These are phyloP conservation scores for Poecilia wingei DNA, from an alignment of 2,797 vertebrate genomes.

Conservation along the genomic window DNA sequence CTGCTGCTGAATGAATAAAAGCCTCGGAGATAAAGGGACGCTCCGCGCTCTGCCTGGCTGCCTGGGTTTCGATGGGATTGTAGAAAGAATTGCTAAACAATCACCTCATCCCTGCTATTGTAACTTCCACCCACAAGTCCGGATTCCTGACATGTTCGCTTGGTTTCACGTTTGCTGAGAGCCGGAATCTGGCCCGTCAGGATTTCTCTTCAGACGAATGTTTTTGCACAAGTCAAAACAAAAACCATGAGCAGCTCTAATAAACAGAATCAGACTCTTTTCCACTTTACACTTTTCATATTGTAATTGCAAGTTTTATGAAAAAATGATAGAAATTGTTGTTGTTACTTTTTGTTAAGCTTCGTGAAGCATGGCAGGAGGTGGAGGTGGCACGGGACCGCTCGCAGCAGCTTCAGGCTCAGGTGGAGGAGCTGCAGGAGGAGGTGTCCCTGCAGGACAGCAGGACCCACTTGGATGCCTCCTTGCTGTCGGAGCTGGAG, in stretches of 20 bases:
- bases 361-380: conserved; percentile 73
- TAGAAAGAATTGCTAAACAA: conserved; percentile 53
- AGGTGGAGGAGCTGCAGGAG: conserved; percentile 81
- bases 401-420: conserved; percentile 76
- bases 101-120: conserved; percentile 57
- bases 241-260: background rate
- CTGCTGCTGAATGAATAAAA: conserved; percentile 39
- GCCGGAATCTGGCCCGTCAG: conserved; percentile 72
- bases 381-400: conserved; percentile 61
- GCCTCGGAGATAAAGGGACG: conserved; percentile 45
- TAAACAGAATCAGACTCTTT: background rate
- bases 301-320: background rate
- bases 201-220: conserved; percentile 50
- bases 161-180: conserved; percentile 50
- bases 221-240: background rate
- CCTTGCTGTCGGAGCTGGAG: conserved; percentile 81
- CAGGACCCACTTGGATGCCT: conserved; percentile 61
- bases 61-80: conserved; percentile 53
- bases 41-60: conserved; percentile 28
- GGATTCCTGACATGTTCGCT: conserved; percentile 62
- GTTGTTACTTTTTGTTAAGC: conserved; percentile 57
- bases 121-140: conserved; percentile 47
- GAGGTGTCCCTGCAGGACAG: conserved; percentile 73
- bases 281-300: background rate
- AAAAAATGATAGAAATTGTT: conserved; percentile 4